phyloP scores from a whole-genome alignment of 2,888 invertebrate species.

The Prosapia bicincta region DNA sequence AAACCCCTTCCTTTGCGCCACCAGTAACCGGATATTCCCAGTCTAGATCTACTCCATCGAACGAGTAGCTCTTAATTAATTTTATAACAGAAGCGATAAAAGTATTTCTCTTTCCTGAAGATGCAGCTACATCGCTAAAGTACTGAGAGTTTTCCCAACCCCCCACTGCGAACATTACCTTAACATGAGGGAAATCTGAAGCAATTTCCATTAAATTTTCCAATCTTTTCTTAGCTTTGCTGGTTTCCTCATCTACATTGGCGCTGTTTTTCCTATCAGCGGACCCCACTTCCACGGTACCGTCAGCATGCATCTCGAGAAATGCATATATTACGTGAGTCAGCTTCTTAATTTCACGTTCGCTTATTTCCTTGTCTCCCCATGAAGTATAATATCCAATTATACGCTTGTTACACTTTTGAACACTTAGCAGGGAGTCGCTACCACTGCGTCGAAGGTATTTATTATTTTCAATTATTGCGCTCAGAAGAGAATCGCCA shows the following conservation, averaged over 20 bases:
- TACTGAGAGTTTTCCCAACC: too few species aligned
- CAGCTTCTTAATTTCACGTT: constrained; percentile 17
- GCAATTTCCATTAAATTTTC: constrained; percentile 22
- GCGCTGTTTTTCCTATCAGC: constrained; percentile 22
- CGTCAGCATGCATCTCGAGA: constrained; percentile 28
- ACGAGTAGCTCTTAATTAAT: constrained; percentile 29
- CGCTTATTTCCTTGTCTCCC: too few species aligned
- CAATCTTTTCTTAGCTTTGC: constrained; percentile 17
- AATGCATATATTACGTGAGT: too few species aligned
- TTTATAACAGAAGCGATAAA: constrained; percentile 24
- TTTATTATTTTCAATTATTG: too few species aligned
- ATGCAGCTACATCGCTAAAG: too few species aligned
- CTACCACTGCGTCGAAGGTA: too few species aligned
- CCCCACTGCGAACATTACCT: too few species aligned
- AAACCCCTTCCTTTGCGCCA: constrained; percentile 29
- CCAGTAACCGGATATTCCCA: constrained; percentile 35
- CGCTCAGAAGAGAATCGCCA: too few species aligned
- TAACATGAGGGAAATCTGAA: constrained; percentile 9
- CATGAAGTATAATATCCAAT: too few species aligned
- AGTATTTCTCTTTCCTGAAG: constrained; percentile 4
- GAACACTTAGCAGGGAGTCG: too few species aligned
- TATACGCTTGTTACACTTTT: constrained; percentile 29
- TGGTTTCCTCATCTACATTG: constrained; percentile 19
- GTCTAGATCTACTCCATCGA: constrained; percentile 33
- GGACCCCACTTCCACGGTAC: constrained; percentile 26